These are phyloP conservation scores for Hydrotaea cyrtoneurina DNA, from an alignment of 2,888 invertebrate genomes.

Conservation along the genomic window DNA sequence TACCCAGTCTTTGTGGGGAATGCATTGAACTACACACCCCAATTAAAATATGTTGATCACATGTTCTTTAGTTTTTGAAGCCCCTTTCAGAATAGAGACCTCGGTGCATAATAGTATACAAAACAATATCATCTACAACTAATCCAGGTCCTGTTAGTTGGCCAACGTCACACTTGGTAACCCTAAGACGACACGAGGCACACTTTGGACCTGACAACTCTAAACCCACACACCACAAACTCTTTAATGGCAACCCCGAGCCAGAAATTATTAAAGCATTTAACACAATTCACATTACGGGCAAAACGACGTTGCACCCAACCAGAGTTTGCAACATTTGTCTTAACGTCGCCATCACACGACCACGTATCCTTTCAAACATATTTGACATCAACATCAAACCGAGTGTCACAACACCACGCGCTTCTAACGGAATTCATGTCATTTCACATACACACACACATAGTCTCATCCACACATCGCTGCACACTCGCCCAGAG, in stretches of 20 bases:
- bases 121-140: too few species aligned
- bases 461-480: too few species aligned
- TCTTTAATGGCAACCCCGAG: constrained; percentile 18
- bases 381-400: constrained; percentile 37
- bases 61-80: too few species aligned
- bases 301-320: neutral
- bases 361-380: constrained; percentile 41
- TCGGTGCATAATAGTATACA: too few species aligned
- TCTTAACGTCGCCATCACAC: neutral
- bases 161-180: neutral
- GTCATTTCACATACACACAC: neutral
- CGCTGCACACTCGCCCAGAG: neutral
- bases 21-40: too few species aligned
- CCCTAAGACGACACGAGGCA: too few species aligned
- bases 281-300: constrained; percentile 5
- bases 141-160: too few species aligned
- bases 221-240: neutral
- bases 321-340: neutral
- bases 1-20: too few species aligned
- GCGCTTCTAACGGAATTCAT: constrained; percentile 56
- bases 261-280: constrained; percentile 4
- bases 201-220: neutral
- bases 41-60: too few species aligned
- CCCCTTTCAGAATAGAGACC: too few species aligned
- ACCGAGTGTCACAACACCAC: constrained; percentile 19